Conservation (phyloP, 1,140 invertebrate species). For the Acromyrmex echinatior region DNA sequence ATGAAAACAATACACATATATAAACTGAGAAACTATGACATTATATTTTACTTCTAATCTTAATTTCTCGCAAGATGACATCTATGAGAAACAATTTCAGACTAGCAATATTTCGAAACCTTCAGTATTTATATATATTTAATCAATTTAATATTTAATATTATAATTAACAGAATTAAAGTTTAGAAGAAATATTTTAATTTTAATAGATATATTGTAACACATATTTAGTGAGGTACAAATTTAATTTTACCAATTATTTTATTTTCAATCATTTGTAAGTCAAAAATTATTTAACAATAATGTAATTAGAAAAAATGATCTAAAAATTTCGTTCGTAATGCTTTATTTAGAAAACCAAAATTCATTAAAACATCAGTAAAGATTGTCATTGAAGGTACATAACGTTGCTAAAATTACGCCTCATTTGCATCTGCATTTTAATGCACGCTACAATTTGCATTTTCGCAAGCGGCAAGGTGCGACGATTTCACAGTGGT, state of each 20-base stretch:
- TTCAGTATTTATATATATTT: constrained; percentile 3
- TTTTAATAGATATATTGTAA: not conserved
- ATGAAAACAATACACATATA: not conserved
- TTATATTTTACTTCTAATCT: not conserved
- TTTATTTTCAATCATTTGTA: not conserved
- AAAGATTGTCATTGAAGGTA: not conserved
- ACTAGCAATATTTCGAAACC: not conserved
- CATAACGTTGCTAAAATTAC: not conserved
- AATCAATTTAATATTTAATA: not conserved
- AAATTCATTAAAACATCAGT: not conserved
- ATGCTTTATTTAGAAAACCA: not conserved
- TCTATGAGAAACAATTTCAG: not conserved
- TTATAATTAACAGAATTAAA: not conserved
- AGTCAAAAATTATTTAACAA: not conserved
- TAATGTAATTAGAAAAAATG: not conserved
- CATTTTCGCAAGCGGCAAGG: constrained; percentile 31
- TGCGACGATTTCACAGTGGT: constrained; percentile 42
- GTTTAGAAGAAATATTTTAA: not conserved
- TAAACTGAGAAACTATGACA: not conserved
- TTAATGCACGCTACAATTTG: constrained; percentile 3
- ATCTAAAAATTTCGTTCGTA: not conserved
- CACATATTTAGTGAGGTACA: not conserved
- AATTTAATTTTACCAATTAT: not conserved
- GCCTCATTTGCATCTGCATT: constrained; percentile 17
- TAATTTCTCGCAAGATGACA: not conserved